Evolutionary conservation across 35 echinoderm and acorn worm genomes (phyloP), one percentile per base, ranked within the genome.

Genomic region (Nesometra sesokonis): DNA sequence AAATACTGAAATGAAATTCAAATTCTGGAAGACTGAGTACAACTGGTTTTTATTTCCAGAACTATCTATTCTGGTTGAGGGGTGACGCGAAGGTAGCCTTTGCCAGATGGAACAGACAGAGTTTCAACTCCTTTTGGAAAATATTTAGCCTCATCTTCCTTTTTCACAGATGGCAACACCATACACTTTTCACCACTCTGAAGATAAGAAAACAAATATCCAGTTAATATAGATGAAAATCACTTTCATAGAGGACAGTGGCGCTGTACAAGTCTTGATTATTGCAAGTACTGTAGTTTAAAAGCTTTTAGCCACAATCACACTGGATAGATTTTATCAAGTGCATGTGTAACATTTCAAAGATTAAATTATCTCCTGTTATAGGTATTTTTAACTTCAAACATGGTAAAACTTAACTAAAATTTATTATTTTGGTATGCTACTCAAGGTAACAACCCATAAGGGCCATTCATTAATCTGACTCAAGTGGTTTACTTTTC

Each of bases 71-170:
- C 27, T 33, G 94, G 94, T 31, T 97, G 85, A 85, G 94, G 94
- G 39, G 94, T 97, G 84, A 79, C 38, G 31, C 94, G 94, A 0
- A 97, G 85, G 82, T 97, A 97, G 9, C 77, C 32, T 82, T 97
- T 97, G 32, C 88, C 88, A 0, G 94, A 97, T 35, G 90, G 90
- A 11, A 97, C 90, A 13, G 47, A 17, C 17, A 85, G 43, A 52
- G 86, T 85, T 84, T 40, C 82, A 23, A 90, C 82, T n/a, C 93
- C 93, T 38, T 97, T 93, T 8, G 94, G 91, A 86, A 97, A 97
- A 15, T 93, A 78, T 76, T 90, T 90, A 2, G 81, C 29, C 3
- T 85, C 57, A 34, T 97, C 94, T 47, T 97, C 94, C 35, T 89
- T 35, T 23, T 88, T 88, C 1, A 97, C 86, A 23, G 86, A 84